Evolutionary conservation across 2,888 invertebrate species (phyloP).

Genomic region (Drosophila anomalata): DNA sequence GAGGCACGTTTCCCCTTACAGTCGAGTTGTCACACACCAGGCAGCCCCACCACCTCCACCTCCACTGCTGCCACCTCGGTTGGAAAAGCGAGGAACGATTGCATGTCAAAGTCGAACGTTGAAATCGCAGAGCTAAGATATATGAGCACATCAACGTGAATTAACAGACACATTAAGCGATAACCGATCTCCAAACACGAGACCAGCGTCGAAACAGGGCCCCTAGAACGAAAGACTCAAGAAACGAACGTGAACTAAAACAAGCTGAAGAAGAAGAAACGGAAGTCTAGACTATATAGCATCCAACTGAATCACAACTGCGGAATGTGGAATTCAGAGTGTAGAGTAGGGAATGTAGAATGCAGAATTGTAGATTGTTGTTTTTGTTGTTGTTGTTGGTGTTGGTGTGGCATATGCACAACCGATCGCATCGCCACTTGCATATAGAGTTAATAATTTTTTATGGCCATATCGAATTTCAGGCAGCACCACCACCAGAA

Average conservation of each 20-base stretch:
- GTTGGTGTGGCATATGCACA: constrained; percentile 57
- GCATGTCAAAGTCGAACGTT: constrained; percentile 68
- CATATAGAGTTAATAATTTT: constrained; percentile 45
- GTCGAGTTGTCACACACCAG: constrained; percentile 33
- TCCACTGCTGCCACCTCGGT: not conserved
- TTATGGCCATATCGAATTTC: constrained; percentile 74
- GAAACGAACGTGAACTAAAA: constrained; percentile 57
- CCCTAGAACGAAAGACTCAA: constrained; percentile 71
- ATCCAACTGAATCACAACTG: constrained; percentile 60
- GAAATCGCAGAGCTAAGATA: constrained; percentile 74
- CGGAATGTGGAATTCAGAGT: constrained; percentile 49
- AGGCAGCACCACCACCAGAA: constrained; percentile 20
- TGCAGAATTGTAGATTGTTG: not conserved
- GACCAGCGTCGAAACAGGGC: constrained; percentile 45
- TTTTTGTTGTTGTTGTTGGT: no score
- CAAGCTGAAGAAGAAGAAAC: constrained; percentile 39
- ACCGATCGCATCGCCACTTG: constrained; percentile 24
- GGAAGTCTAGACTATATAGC: constrained; percentile 56
- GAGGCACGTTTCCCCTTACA: constrained; percentile 1
- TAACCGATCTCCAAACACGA: constrained; percentile 70
- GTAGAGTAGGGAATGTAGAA: constrained; percentile 20
- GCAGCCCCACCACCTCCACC: not conserved
- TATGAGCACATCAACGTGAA: constrained; percentile 79
- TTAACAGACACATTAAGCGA: constrained; percentile 79
- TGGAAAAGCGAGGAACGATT: constrained; percentile 13